Conservation (phyloP, 2,797 vertebrate species). For the Crenichthys baileyi region DNA sequence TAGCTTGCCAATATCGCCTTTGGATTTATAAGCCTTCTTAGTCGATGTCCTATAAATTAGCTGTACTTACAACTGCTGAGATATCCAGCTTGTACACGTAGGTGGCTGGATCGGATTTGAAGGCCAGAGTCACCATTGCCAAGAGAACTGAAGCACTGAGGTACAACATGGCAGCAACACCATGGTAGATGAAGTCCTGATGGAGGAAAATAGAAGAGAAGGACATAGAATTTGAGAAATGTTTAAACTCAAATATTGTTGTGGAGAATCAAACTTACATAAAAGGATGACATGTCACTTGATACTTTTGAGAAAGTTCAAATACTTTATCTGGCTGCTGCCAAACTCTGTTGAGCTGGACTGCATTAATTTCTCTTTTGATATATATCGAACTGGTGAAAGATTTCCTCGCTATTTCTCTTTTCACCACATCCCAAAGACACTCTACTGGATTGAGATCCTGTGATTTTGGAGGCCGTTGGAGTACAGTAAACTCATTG, state of each 20-base stretch:
- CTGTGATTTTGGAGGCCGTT: neutral
- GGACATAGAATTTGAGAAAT: neutral
- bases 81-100: conserved; percentile 71
- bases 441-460: neutral
- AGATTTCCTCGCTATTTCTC: neutral
- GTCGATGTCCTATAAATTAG: neutral
- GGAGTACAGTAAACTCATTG: neutral
- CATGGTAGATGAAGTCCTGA: conserved; percentile 78
- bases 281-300: neutral
- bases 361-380: neutral
- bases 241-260: neutral
- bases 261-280: neutral
- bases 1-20: neutral
- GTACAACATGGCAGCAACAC: conserved; percentile 78
- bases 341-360: neutral
- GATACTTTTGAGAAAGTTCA: neutral
- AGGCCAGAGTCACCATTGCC: conserved; percentile 64
- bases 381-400: neutral
- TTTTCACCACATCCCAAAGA: neutral
- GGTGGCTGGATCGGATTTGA: rapidly evolving
- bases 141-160: conserved; percentile 78
- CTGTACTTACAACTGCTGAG: conserved; percentile 75
- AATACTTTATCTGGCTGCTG: neutral
- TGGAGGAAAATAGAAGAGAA: neutral
- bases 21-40: neutral